Percentiles rank a stretch among this genome's conserved stretches.
Evolutionary conservation across 2,797 vertebrate genomes (phyloP).

Genomic region (Coluber constrictor): DNA sequence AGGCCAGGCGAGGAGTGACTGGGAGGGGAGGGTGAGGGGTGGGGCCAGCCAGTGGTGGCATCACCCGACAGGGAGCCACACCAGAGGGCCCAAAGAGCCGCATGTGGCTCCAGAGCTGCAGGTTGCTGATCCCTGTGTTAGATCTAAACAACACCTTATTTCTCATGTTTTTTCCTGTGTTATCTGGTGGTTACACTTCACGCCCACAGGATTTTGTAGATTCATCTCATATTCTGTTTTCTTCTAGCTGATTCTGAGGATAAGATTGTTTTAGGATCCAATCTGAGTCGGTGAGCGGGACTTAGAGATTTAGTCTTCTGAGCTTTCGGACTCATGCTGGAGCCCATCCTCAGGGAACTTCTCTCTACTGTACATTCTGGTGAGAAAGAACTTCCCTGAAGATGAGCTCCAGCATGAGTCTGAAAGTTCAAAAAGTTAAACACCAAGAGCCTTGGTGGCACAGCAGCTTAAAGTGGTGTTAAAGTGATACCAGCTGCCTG

Average conservation of each 20-base stretch:
- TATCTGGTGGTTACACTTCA: background rate
- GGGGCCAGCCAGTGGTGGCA: too few species aligned
- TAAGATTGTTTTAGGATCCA: background rate
- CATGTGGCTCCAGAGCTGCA: too few species aligned
- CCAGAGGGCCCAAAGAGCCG: too few species aligned
- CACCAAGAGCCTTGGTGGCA: too few species aligned
- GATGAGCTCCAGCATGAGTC: background rate
- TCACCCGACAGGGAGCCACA: too few species aligned
- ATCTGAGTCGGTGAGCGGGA: background rate
- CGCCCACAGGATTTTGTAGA: background rate
- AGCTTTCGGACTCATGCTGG: background rate
- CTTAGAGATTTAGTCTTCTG: background rate
- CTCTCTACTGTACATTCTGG: background rate
- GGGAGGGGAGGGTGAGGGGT: too few species aligned
- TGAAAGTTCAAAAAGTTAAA: background rate
- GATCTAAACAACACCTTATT: background rate
- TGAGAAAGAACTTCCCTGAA: background rate
- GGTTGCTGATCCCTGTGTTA: background rate
- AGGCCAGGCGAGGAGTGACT: too few species aligned
- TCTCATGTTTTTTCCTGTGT: background rate
- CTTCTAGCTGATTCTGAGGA: background rate
- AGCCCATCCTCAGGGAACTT: background rate
- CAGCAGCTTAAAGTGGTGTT: too few species aligned
- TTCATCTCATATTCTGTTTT: background rate
- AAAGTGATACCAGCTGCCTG: too few species aligned